Conservation (phyloP, 2,888 invertebrate species). For the Linnaemya tessellans region DNA sequence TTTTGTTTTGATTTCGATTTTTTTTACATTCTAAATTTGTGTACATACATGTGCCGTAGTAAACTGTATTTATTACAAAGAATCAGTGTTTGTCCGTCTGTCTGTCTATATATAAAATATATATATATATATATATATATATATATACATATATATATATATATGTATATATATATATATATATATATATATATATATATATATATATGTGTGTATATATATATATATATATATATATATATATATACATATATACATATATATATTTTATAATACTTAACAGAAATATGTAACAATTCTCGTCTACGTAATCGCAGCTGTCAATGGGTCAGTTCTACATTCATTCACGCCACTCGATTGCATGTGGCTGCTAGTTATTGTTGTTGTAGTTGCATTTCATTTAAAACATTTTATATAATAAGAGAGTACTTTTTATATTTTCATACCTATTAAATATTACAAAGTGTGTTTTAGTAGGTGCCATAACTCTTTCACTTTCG, state of each 20-base stretch:
- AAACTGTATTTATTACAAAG: slow-evolving; percentile 2
- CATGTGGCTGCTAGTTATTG: slow-evolving; percentile 3
- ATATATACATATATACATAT: too few species aligned
- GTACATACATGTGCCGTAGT: slow-evolving; percentile 17
- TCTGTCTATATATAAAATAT: not conserved
- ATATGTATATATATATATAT: too few species aligned
- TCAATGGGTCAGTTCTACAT: slow-evolving; percentile 46
- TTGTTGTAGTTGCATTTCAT: slow-evolving; percentile 37
- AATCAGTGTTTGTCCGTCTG: not conserved
- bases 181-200: too few species aligned
- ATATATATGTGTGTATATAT: too few species aligned
- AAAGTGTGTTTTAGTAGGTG: slow-evolving; percentile 31
- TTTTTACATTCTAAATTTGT: not conserved
- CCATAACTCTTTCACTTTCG: slow-evolving; percentile 44
- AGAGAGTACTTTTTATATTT: not conserved
- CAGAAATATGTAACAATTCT: slow-evolving; percentile 34
- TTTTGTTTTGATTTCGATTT: slow-evolving; percentile 4
- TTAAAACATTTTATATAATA: slow-evolving; percentile 23
- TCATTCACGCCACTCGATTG: slow-evolving; percentile 15
- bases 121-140: too few species aligned
- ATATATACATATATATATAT: too few species aligned
- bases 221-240: too few species aligned
- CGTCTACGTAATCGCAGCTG: slow-evolving; percentile 44
- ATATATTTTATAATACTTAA: too few species aligned
- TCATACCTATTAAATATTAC: not conserved